Percentiles rank a stretch among this genome's conserved stretches.
These are phyloP conservation scores for Euura lappo DNA, from an alignment of 1,140 invertebrate genomes.

Conservation along the genomic window DNA sequence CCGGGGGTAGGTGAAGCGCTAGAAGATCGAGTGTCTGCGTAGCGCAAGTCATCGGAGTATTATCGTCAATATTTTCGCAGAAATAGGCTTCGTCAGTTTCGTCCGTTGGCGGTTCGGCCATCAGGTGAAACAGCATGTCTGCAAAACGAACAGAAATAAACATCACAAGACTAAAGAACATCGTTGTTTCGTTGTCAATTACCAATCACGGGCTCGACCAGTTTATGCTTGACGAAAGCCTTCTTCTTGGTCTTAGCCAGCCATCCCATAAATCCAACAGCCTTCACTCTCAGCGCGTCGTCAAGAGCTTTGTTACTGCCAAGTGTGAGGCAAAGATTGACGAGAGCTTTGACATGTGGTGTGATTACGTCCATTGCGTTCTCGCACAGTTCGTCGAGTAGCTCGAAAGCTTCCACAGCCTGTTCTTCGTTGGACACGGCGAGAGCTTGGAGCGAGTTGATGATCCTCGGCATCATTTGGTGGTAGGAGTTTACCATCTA, in stretches of 20 bases:
- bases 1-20: conserved; percentile 78
- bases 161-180: background rate
- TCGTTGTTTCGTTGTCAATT: conserved; percentile 13
- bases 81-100: conserved; percentile 71
- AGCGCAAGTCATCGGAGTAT: conserved; percentile 69
- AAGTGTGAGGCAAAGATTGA: conserved; percentile 73
- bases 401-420: conserved; percentile 71
- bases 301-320: conserved; percentile 63
- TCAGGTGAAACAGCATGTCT: conserved; percentile 71
- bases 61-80: conserved; percentile 64
- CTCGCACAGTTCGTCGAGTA: conserved; percentile 77
- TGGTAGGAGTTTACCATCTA: conserved; percentile 68
- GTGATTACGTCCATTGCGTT: conserved; percentile 68
- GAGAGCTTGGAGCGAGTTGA: conserved; percentile 66
- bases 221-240: conserved; percentile 74
- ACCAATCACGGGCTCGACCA: conserved; percentile 74
- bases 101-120: conserved; percentile 66
- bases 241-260: conserved; percentile 75
- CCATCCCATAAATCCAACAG: conserved; percentile 70
- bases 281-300: conserved; percentile 69
- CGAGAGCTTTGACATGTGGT: conserved; percentile 69
- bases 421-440: conserved; percentile 63
- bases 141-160: conserved; percentile 15
- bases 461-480: conserved; percentile 67
- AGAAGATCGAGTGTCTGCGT: conserved; percentile 79